Base-by-base conservation (phyloP, 2,113 vertebrate genomes). In the Apistogramma diplotaenia region DNA sequence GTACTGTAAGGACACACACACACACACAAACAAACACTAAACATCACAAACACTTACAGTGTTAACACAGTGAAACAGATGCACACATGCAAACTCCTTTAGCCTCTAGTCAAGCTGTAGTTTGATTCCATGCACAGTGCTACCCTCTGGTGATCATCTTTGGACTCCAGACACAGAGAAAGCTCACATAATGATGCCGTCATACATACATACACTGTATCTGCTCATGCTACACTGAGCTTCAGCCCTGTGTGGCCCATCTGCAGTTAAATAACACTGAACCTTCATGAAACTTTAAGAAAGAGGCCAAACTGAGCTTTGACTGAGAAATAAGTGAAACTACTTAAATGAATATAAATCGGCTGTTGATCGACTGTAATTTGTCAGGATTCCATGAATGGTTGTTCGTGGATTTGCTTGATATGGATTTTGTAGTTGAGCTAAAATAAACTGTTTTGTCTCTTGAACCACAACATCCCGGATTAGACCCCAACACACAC, bases 181-280 rank as follows among this genome's bases (percentile, higher is more conserved):
- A 74, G 46, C 70, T 61, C 85, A 85, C 77, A 59, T 77, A 74
- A 80, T 85, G 74, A 83, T 16, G 72, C 43, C 8, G 37, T 88
- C 56, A 29, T 82, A 79, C 65, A 74, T 76, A 89, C 71, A 74
- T 76, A 89, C 71, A 35, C 76, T 62, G 1, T 62, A 75, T 29
- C 2, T 19, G 51, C 60, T 35, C 85, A 72, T 5, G 5, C 58
- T 16, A 62, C 54, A 10, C 46, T 35, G 67, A 82, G 75, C 71
- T 18, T 11, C 29, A 3, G 31, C 43, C 31, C 31, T 11, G 5
- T 1, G 40, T 8, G 19, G 65, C 9, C 23, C n/a, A 11, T 54
- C 31, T 18, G 51, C 65, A 71, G 35, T 65, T 49, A 89, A 67
- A 82, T 77, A 53, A 25, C 59, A 75, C 65, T 40, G 37, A 82